phyloP scores from a whole-genome alignment of 2,888 invertebrate species.

The Trachelus stipa region DNA sequence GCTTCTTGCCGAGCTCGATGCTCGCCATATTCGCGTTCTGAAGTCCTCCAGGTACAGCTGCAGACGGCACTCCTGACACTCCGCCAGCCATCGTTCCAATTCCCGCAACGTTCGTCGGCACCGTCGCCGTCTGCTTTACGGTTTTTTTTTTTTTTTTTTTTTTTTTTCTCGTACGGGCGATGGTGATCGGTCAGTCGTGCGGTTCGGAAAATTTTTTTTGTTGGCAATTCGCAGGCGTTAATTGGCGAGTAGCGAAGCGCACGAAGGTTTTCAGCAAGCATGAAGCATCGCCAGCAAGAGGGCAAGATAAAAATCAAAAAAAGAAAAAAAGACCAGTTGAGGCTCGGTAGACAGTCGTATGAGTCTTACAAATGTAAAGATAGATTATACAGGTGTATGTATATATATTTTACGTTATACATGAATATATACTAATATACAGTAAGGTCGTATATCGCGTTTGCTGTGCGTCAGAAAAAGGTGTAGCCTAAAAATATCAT shows the following conservation, averaged over 20 bases:
- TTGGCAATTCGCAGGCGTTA: constrained; percentile 57
- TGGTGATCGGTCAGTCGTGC: constrained; percentile 43
- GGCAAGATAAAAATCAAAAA: constrained; percentile 67
- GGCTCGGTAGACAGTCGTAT: constrained; percentile 46
- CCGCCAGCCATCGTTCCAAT: constrained; percentile 62
- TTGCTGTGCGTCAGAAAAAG: too few relatives aligned
- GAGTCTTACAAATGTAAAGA: too few relatives aligned
- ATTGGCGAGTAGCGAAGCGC: constrained; percentile 67
- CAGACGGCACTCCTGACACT: constrained; percentile 64
- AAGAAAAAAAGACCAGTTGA: constrained; percentile 66
- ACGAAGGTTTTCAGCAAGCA: constrained; percentile 66
- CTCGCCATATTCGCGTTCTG: constrained; percentile 77
- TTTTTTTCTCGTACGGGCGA: constrained; percentile 18
- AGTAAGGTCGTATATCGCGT: too few relatives aligned
- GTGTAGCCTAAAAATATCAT: too few relatives aligned
- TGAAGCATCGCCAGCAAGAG: constrained; percentile 67
- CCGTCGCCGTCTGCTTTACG: constrained; percentile 59
- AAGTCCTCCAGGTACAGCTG: constrained; percentile 72
- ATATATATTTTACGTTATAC: too few relatives aligned
- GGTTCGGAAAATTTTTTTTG: constrained; percentile 33
- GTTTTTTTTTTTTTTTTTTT: constrained; percentile 27
- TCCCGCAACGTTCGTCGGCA: constrained; percentile 60
- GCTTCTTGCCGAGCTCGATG: constrained; percentile 95
- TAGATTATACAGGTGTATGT: too few relatives aligned
- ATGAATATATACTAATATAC: too few relatives aligned